Evolutionary conservation across 1,140 invertebrate species (phyloP).

Genomic region (Philopotamus ludificatus): DNA sequence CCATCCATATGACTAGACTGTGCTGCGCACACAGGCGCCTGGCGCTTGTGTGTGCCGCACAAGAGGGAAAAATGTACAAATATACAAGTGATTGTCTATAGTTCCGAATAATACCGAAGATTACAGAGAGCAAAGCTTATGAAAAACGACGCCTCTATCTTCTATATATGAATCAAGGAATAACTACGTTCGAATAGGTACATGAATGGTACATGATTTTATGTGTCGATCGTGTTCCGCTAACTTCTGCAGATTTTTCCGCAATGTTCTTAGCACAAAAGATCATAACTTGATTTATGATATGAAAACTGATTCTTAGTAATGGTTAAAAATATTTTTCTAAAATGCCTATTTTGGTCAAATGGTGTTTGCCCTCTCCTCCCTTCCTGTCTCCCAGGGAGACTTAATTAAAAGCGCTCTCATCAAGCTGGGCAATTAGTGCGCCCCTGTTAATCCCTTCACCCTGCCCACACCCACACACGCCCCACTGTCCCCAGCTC

Average conservation of each 20-base stretch:
- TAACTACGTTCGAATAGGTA: too few relatives aligned
- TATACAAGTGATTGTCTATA: too few relatives aligned
- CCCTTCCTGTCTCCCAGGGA: slow-evolving; percentile 4
- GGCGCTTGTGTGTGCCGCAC: too few relatives aligned
- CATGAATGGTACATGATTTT: too few relatives aligned
- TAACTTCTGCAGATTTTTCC: not conserved
- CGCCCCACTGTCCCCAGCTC: not conserved
- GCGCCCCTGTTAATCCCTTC: slow-evolving; percentile 12
- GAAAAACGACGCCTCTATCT: too few relatives aligned
- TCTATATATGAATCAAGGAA: too few relatives aligned
- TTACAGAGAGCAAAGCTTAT: too few relatives aligned
- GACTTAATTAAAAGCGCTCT: slow-evolving; percentile 28
- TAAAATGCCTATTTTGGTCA: slow-evolving; percentile 1
- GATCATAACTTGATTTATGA: not conserved
- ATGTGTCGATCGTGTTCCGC: not conserved
- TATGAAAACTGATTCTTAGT: not conserved
- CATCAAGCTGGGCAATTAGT: slow-evolving; percentile 18
- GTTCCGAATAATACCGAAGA: too few relatives aligned
- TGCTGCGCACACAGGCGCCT: too few relatives aligned
- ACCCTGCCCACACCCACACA: not conserved
- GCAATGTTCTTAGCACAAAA: not conserved
- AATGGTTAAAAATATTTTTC: not conserved
- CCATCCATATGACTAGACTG: too few relatives aligned
- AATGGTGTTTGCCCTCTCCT: not conserved
- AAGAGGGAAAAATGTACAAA: too few relatives aligned